Evolutionary conservation across 2,888 invertebrate genomes (phyloP), one percentile per base, ranked within the genome.

Genomic region (Drymonia ruficornis): DNA sequence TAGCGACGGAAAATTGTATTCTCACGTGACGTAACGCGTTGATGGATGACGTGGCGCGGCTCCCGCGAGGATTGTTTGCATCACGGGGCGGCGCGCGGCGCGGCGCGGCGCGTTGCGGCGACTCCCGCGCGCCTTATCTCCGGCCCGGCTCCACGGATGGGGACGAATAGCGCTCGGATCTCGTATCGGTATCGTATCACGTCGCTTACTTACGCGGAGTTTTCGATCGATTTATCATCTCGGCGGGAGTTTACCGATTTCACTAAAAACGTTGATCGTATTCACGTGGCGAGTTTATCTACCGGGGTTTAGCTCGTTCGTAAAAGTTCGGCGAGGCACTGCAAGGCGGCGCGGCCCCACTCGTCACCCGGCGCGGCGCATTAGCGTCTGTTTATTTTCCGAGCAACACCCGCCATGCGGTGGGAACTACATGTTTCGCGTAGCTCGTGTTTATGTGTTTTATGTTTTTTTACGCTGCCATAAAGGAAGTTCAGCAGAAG

Each of bases 181-280:
- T 49, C 44, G n/a, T n/a, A n/a, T 38, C 12, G 7, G 16, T n/a
- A n/a, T 36, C 48, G 7, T n/a, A 6, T 23, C 13, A 47, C 47
- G 47, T 42, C 46, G 11, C 29, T 34, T 49, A 53, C 49, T 49
- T 42, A 40, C 47, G 60, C 54, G 40, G 46, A 51, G 52, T 50
- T 56, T 55, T 53, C 63, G 56, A 63, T 55, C 66, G 57, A 72
- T 72, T 64, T 61, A 62, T 75, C 68, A 65, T 63, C 68, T 52
- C 65, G 47, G 57, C 59, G 60, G 65, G 59, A 51, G 52, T 53
- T 47, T 50, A 40, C 34, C 46, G 48, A 38, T 45, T 29, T 31
- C 40, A 43, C 53, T 36, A 42, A 31, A 48, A 48, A 45, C 15
- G 12, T 28, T 18, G 42, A 28, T 49, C 23, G n/a, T 38, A 28